phyloP scores from a whole-genome alignment of 1,140 invertebrate genomes.

The Ylistrum balloti region DNA sequence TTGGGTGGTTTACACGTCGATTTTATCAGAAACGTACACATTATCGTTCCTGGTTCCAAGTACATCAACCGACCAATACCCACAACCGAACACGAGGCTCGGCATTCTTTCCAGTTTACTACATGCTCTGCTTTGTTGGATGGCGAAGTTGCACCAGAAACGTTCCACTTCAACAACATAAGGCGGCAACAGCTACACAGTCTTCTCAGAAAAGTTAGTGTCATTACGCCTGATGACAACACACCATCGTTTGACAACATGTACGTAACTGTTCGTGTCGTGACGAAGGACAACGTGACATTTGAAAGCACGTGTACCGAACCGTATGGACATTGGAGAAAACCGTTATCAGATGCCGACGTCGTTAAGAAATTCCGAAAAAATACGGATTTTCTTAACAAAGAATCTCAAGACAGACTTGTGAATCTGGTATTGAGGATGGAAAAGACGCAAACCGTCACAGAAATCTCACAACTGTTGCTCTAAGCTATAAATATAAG shows the following conservation, averaged over 20 bases:
- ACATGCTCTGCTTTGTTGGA: slow-evolving; percentile 73
- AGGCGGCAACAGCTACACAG: slow-evolving; percentile 59
- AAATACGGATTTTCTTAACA: slow-evolving; percentile 64
- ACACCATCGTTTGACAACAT: slow-evolving; percentile 73
- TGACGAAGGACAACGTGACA: slow-evolving; percentile 59
- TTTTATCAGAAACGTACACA: slow-evolving; percentile 62
- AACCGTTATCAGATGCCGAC: slow-evolving; percentile 69
- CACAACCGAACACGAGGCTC: slow-evolving; percentile 70
- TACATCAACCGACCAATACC: slow-evolving; percentile 76
- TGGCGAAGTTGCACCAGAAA: slow-evolving; percentile 68
- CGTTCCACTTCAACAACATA: slow-evolving; percentile 55
- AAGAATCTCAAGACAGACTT: slow-evolving; percentile 52
- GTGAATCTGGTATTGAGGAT: slow-evolving; percentile 63
- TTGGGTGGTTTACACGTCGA: slow-evolving; percentile 42
- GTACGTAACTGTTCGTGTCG: slow-evolving; percentile 71
- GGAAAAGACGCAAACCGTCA: slow-evolving; percentile 42
- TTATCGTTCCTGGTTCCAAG: slow-evolving; percentile 71
- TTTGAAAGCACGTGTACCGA: slow-evolving; percentile 65
- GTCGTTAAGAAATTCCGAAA: slow-evolving; percentile 69
- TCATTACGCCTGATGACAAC: slow-evolving; percentile 68
- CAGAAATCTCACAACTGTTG: slow-evolving; percentile 42
- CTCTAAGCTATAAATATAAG: neutral
- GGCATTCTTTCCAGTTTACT: slow-evolving; percentile 78
- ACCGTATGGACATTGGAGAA: slow-evolving; percentile 77
- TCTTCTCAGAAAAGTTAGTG: slow-evolving; percentile 66